Conservation (phyloP, 2,888 invertebrate species). For the Polydrusus cervinus region DNA sequence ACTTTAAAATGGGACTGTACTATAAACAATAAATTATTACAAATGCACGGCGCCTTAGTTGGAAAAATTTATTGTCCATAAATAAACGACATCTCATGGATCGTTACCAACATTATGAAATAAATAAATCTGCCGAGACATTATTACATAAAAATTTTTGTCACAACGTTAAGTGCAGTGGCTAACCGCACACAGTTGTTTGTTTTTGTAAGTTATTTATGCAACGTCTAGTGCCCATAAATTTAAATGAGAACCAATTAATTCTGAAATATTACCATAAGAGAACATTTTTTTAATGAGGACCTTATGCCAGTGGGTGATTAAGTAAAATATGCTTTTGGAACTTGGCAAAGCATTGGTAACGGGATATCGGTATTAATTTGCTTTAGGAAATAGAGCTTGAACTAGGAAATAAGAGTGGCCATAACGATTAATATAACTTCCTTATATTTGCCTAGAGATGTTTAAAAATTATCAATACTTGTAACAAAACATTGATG, state of each 20-base stretch:
- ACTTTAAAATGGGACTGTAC: too few species aligned
- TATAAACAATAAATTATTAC: neutral
- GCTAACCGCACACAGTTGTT: slow-evolving; percentile 24
- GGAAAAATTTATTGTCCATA: slow-evolving; percentile 3
- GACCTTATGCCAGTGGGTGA: slow-evolving; percentile 10
- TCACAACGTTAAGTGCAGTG: slow-evolving; percentile 16
- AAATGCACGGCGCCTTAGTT: neutral
- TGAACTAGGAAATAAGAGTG: too few species aligned
- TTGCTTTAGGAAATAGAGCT: neutral
- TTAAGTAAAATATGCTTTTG: neutral
- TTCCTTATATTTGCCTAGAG: too few species aligned
- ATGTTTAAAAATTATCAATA: too few species aligned
- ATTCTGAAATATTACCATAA: slow-evolving; percentile 41
- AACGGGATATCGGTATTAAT: neutral
- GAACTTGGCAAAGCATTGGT: slow-evolving; percentile 1
- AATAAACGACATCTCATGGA: slow-evolving; percentile 18
- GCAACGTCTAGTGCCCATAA: slow-evolving; percentile 39
- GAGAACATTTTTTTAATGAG: slow-evolving; percentile 26
- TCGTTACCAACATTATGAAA: slow-evolving; percentile 7
- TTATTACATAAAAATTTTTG: slow-evolving; percentile 7
- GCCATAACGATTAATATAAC: too few species aligned
- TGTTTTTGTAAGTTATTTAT: slow-evolving; percentile 41
- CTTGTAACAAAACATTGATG: too few species aligned
- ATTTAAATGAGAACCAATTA: slow-evolving; percentile 48
- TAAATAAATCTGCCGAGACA: slow-evolving; percentile 6